Evolutionary conservation across 2,797 vertebrate species (phyloP), one percentile per base, ranked within the genome.

Genomic region (Acanthornis magna): DNA sequence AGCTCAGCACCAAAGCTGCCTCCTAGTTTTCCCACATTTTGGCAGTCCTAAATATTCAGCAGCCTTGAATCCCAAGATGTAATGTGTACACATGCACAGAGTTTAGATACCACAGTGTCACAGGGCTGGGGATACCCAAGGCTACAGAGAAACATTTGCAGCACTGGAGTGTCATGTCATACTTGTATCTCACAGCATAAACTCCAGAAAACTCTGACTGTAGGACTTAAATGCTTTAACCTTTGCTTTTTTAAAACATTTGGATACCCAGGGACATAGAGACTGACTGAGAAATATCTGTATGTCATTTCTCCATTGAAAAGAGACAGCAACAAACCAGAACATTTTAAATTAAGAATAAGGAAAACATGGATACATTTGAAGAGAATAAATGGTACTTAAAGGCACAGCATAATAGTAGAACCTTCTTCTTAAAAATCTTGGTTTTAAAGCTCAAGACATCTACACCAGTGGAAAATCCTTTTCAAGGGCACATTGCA

Each of bases 141-240:
- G 78, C 68, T 89, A 77, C 63, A 87, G 34, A 45, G 30, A 75
- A 89, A 67, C 48, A 7, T 80, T 77, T 50, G 78, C 32, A 88
- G 80, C 66, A 26, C 71, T 73, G 61, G 43, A 79, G 32, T 45
- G 71, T 89, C 71, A 27, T 61, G 71, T 76, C 67, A 38, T 15
- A 13, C 84, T 68, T 58, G 16, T 34, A 47, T 68, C 63, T 91
- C 72, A 47, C 20, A 80, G 54, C 15, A 62, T 9, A 16, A 85
- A 67, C 55, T 80, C 38, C 65, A 91, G 65, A 85, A 93, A 72
- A 50, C 45, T 25, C 88, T 58, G 30, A 36, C 68, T 87, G 61
- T 10, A 65, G 51, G 66, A 91, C 78, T 89, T 87, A 89, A 93
- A 72, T 77, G 61, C 48, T 92, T 91, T 75, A 91, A 85, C 60